A percentile compares a stretch with the other conserved stretches of the same genome.
Evolutionary conservation across 2,888 invertebrate species (phyloP).

Genomic region (Carabus problematicus): DNA sequence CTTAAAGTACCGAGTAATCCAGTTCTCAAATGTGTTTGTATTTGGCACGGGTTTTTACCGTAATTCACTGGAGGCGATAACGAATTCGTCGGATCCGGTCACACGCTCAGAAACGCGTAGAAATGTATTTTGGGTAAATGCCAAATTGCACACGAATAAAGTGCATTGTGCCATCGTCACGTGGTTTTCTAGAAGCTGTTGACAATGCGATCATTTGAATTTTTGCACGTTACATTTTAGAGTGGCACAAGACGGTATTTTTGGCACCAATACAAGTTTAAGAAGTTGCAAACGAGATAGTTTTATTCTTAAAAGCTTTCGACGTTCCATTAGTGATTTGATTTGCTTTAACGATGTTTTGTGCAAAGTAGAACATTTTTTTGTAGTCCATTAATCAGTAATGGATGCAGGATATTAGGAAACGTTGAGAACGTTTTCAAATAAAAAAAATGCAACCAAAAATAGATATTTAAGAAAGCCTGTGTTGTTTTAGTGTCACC

Average conservation of each 20-base stretch:
- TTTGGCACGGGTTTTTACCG: slow-evolving; percentile 2
- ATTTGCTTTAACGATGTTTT: too few species aligned
- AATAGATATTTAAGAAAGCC: too few species aligned
- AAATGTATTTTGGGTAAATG: slow-evolving; percentile 7
- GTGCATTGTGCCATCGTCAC: slow-evolving; percentile 13
- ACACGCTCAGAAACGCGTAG: background rate
- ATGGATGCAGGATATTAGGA: too few species aligned
- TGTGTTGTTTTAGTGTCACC: too few species aligned
- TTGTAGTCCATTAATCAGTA: too few species aligned
- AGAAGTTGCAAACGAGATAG: too few species aligned
- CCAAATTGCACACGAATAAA: slow-evolving; percentile 3
- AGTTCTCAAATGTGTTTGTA: background rate
- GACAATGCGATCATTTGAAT: slow-evolving; percentile 13
- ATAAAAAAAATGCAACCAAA: too few species aligned
- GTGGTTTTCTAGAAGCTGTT: background rate
- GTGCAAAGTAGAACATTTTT: too few species aligned
- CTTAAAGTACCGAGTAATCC: background rate
- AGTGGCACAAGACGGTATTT: background rate
- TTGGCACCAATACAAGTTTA: slow-evolving; percentile 13
- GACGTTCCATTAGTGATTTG: too few species aligned
- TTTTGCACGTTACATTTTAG: slow-evolving; percentile 18
- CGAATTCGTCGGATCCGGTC: slow-evolving; percentile 18
- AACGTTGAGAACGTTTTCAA: too few species aligned
- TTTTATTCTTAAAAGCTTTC: too few species aligned
- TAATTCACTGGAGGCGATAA: slow-evolving; percentile 21